phyloP scores from a whole-genome alignment of 2,113 vertebrate species.

The Cochlearius cochlearius region DNA sequence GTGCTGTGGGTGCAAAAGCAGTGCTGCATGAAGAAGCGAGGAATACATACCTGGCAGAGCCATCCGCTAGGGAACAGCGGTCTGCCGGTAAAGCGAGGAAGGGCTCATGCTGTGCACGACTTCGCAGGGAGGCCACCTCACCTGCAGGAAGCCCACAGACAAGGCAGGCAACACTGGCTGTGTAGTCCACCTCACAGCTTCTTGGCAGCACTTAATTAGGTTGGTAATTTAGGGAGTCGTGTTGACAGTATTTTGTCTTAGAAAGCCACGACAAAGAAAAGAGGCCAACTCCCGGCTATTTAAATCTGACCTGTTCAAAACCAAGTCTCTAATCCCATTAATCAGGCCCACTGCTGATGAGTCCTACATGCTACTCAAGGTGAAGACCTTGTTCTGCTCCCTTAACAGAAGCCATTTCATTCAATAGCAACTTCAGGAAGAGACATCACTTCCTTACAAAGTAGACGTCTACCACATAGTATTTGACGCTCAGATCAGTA shows the following conservation, averaged over 20 bases:
- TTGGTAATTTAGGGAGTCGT: neutral
- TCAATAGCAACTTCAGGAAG: neutral
- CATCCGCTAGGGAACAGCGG: fast-evolving
- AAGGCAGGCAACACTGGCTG: neutral
- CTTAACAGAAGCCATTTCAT: neutral
- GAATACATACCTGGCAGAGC: neutral
- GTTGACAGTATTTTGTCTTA: neutral
- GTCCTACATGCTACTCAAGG: neutral
- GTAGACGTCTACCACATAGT: neutral
- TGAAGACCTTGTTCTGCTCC: neutral
- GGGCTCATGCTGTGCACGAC: fast-evolving
- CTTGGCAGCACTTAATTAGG: neutral
- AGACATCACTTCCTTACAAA: neutral
- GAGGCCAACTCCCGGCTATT: neutral
- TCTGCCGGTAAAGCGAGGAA: too few relatives aligned
- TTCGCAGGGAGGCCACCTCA: neutral
- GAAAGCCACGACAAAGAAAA: neutral
- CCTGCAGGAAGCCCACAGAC: neutral
- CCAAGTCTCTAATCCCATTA: neutral
- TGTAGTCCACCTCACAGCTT: neutral
- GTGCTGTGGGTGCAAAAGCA: neutral
- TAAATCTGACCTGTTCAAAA: neutral
- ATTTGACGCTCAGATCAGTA: neutral
- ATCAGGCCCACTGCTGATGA: neutral
- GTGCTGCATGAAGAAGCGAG: fast-evolving